These are phyloP conservation scores for Cyanoliseus patagonus DNA, from an alignment of 2,113 vertebrate genomes.

Conservation along the genomic window DNA sequence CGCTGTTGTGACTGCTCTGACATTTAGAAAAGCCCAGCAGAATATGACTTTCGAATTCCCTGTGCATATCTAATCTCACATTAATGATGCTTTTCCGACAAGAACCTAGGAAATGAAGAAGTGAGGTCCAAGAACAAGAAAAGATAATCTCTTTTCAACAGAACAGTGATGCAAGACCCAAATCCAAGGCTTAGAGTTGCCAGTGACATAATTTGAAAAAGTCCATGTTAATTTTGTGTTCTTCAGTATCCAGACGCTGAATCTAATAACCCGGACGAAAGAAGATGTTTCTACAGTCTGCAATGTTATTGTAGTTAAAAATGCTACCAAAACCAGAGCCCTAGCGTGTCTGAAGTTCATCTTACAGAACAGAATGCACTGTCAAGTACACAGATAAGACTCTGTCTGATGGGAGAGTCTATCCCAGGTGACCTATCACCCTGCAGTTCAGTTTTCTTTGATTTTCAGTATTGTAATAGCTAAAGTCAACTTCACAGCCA, in stretches of 20 bases:
- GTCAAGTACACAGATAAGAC: background rate
- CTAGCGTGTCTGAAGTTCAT: background rate
- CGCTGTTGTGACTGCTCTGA: background rate
- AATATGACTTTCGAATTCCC: background rate
- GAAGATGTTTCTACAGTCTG: background rate
- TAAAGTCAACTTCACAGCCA: background rate
- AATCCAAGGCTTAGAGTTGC: background rate
- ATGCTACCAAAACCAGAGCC: background rate
- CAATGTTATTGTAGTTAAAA: background rate
- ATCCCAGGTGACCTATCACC: background rate
- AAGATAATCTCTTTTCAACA: background rate
- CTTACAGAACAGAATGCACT: background rate
- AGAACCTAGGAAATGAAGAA: background rate
- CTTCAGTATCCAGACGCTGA: background rate
- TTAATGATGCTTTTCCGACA: background rate
- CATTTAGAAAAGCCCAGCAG: background rate
- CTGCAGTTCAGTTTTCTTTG: background rate
- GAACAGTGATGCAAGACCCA: background rate
- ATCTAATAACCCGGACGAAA: background rate
- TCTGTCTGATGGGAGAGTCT: background rate
- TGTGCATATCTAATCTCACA: background rate
- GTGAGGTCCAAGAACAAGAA: rapidly evolving
- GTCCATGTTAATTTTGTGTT: background rate
- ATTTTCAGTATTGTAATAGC: background rate
- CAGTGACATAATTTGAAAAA: background rate